Evolutionary conservation across 2,888 invertebrate species (phyloP).

Genomic region (Cryptus armator): DNA sequence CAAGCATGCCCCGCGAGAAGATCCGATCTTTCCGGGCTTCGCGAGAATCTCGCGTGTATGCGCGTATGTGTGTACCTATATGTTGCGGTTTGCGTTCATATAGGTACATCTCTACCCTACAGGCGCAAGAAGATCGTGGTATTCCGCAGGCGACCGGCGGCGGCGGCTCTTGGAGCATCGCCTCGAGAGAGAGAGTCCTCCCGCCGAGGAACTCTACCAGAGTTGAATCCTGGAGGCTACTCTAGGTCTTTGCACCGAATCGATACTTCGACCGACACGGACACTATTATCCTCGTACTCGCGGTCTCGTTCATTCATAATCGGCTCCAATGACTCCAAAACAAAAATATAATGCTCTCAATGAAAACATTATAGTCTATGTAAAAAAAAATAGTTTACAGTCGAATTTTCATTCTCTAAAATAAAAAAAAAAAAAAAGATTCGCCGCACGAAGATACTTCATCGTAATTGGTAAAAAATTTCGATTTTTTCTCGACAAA

Average conservation of each 20-base stretch:
- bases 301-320: not conserved
- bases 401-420: no score
- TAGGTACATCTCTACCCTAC: conserved; percentile 12
- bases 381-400: no score
- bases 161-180: conserved; percentile 46
- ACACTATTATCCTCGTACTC: not conserved
- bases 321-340: not conserved
- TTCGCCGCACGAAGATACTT: no score
- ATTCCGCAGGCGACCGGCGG: conserved; percentile 49
- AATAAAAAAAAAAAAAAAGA: no score
- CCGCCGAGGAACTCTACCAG: conserved; percentile 55
- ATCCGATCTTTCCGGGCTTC: conserved; percentile 63
- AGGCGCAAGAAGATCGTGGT: conserved; percentile 52
- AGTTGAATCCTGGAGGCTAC: conserved; percentile 58
- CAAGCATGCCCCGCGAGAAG: conserved; percentile 35
- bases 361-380: no score
- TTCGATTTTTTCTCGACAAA: no score
- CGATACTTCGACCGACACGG: conserved; percentile 30
- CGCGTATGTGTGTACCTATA: conserved; percentile 7
- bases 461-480: no score
- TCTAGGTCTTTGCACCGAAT: conserved; percentile 67
- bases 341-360: not conserved
- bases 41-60: conserved; percentile 34
- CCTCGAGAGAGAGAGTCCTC: conserved; percentile 33
- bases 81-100: not conserved